Conservation (phyloP, 2,113 vertebrate genomes). For the Takifugu bimaculatus region DNA sequence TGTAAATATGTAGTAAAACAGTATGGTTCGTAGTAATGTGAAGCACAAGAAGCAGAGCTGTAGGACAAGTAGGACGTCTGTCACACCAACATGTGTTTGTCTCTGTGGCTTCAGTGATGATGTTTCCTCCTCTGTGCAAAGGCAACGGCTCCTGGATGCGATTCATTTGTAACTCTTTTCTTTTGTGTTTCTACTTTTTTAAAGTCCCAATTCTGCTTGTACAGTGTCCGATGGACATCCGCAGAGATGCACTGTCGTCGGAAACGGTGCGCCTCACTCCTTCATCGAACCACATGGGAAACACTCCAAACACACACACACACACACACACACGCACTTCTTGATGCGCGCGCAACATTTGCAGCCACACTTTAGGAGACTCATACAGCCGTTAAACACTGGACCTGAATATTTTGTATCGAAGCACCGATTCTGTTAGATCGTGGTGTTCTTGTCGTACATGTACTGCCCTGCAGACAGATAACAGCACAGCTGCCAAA, state of each 20-base stretch:
- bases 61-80: constrained; percentile 84
- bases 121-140: constrained; percentile 85
- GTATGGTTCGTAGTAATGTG: constrained; percentile 70
- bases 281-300: constrained; percentile 62
- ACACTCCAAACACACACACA: neutral
- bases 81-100: constrained; percentile 82
- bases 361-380: constrained; percentile 32
- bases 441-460: constrained; percentile 45
- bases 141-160: constrained; percentile 82
- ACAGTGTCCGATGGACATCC: constrained; percentile 93
- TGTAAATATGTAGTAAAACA: constrained; percentile 67
- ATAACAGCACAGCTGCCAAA: constrained; percentile 18
- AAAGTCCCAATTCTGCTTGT: constrained; percentile 89
- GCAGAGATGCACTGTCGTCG: too few species aligned
- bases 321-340: constrained; percentile 1
- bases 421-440: constrained; percentile 24
- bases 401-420: constrained; percentile 12
- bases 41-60: constrained; percentile 78
- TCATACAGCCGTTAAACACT: constrained; percentile 30
- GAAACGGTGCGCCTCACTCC: constrained; percentile 49
- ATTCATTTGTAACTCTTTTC: constrained; percentile 63
- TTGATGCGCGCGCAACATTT: constrained; percentile 2
- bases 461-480: constrained; percentile 48
- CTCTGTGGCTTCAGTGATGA: constrained; percentile 80
- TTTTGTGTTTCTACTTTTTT: constrained; percentile 81